A percentile compares a stretch with the other conserved stretches of the same genome.
Evolutionary conservation across 2,797 vertebrate species (phyloP).

Genomic region (Alca torda): DNA sequence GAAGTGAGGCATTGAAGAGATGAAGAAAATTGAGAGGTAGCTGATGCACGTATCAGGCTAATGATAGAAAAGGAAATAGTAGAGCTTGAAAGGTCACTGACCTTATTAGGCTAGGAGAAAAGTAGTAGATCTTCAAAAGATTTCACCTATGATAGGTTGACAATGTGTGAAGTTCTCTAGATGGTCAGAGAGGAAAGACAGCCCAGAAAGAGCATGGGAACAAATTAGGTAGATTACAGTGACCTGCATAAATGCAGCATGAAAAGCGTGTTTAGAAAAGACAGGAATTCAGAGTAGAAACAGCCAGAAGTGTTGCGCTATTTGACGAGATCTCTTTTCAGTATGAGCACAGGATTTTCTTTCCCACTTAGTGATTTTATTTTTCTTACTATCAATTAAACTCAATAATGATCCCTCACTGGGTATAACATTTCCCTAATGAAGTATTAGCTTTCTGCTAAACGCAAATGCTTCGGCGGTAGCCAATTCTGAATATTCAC

Average conservation of each 20-base stretch:
- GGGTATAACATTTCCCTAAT: constrained; percentile 3
- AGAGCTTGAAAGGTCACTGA: constrained; percentile 84
- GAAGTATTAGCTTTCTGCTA: constrained; percentile 23
- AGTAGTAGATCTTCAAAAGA: constrained; percentile 80
- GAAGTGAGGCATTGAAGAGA: constrained; percentile 83
- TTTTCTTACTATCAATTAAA: not conserved
- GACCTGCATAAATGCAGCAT: not conserved
- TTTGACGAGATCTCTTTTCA: not conserved
- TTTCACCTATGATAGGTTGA: constrained; percentile 78
- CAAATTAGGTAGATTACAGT: constrained; percentile 67
- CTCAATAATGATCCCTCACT: not conserved
- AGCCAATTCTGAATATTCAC: not conserved
- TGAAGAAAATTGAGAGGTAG: constrained; percentile 83
- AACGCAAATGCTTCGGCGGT: not conserved
- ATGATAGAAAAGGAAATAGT: constrained; percentile 89
- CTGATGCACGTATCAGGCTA: constrained; percentile 86
- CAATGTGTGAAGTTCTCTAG: constrained; percentile 72
- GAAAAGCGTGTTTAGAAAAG: constrained; percentile 7
- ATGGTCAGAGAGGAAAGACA: constrained; percentile 58
- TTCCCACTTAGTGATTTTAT: not conserved
- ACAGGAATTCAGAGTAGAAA: not conserved
- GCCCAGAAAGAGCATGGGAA: constrained; percentile 57
- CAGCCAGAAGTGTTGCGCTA: not conserved
- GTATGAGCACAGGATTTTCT: not conserved
- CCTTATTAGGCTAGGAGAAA: constrained; percentile 84